Conservation (phyloP, 1,140 invertebrate species). For the Drosophila pruinosa region DNA sequence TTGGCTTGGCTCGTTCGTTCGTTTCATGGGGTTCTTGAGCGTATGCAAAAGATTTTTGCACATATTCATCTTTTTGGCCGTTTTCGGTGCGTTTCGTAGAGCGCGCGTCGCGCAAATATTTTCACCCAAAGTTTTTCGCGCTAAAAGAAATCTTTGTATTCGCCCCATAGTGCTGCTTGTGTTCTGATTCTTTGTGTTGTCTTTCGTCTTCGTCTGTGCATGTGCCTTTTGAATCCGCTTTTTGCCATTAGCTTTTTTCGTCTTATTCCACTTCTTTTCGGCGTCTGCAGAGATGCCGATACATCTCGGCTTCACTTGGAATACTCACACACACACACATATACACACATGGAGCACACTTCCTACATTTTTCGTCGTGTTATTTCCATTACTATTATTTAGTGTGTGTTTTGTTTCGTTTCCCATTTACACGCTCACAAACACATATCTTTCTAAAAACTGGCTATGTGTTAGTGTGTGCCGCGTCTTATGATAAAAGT, state of each 20-base stretch:
- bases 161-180: slow-evolving; percentile 19
- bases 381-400: slow-evolving; percentile 36
- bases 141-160: slow-evolving; percentile 56
- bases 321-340: slow-evolving; percentile 2
- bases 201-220: background rate
- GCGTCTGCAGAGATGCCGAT: slow-evolving; percentile 41
- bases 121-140: slow-evolving; percentile 65
- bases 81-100: slow-evolving; percentile 82
- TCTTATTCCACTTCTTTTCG: slow-evolving; percentile 22
- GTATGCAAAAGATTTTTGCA: slow-evolving; percentile 83
- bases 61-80: slow-evolving; percentile 83
- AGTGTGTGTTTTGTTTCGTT: slow-evolving; percentile 52
- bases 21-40: slow-evolving; percentile 82
- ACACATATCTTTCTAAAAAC: background rate
- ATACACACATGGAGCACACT: slow-evolving; percentile 15
- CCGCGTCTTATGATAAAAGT: slow-evolving; percentile 1
- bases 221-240: slow-evolving; percentile 22
- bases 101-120: slow-evolving; percentile 61
- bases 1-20: slow-evolving; percentile 45
- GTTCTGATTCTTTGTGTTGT: slow-evolving; percentile 35
- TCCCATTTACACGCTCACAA: background rate
- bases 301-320: slow-evolving; percentile 32
- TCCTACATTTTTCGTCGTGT: slow-evolving; percentile 40
- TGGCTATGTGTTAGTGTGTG: slow-evolving; percentile 11
- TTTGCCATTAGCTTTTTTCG: slow-evolving; percentile 13